phyloP scores from a whole-genome alignment of 2,113 vertebrate species.

The Podocnemis expansa region DNA sequence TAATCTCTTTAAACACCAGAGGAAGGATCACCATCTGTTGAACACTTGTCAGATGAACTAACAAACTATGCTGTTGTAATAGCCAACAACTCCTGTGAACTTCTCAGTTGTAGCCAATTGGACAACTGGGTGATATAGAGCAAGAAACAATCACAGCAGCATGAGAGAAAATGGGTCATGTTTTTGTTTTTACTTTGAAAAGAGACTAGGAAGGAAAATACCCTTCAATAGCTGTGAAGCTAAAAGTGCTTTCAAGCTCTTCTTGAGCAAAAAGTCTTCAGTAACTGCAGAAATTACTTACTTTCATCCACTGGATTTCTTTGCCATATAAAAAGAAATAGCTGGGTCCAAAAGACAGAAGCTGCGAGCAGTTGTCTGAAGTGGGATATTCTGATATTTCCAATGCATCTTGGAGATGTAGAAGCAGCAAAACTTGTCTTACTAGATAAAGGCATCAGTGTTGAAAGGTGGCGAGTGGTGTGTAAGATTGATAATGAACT shows the following conservation, averaged over 20 bases:
- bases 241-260: conserved; percentile 27
- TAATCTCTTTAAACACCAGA: neutral
- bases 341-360: neutral
- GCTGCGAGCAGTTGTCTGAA: conserved; percentile 3
- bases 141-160: neutral
- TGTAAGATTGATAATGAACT: conserved; percentile 68
- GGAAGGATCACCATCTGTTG: neutral
- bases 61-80: neutral
- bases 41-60: neutral
- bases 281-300: neutral
- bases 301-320: neutral
- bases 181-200: conserved; percentile 23
- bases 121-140: neutral
- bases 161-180: neutral
- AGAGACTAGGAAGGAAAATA: conserved; percentile 10
- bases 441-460: conserved; percentile 67
- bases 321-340: neutral
- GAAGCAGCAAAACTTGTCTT: conserved; percentile 64
- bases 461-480: conserved; percentile 68
- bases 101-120: accelerated
- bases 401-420: conserved; percentile 6
- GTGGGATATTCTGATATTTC: conserved; percentile 47
- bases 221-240: neutral
- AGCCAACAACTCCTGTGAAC: neutral
- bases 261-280: neutral